Base-by-base conservation (phyloP, 2,113 vertebrate genomes). In the Microcebus murinus region DNA sequence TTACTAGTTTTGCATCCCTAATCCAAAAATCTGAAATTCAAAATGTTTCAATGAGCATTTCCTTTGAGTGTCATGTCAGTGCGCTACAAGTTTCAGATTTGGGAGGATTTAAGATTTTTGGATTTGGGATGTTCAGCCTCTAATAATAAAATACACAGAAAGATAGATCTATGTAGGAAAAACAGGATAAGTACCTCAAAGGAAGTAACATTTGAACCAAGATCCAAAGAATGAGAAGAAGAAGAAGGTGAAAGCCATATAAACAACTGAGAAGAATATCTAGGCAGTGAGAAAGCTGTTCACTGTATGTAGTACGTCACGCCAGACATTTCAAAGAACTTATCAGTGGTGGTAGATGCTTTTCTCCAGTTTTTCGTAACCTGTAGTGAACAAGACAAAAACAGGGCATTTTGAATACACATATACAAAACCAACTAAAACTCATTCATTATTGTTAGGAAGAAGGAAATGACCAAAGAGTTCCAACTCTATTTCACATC, bases 321-420 rank as follows among this genome's bases (percentile, higher is more conserved):
- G 8, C 21, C 27, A 68, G 45, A 70, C n/a, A 61, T 91, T 86
- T 61, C 77, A 39, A 61, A 80, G 15, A 84, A 71, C 39, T 70
- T 52, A 27, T 76, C 70, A 42, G 1, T 36, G 36, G 36, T 82
- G 50, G 45, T 50, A 73, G 57, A 36, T 39, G 14, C 59, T 80
- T 89, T 84, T 71, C 76, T 92, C 71, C 29, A 86, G 48, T 71
- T 85, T 23, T 93, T 79, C 57, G 23, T 84, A 83, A 74, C 36
- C n/a, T 50, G 8, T 29, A 34, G 27, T 74, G 57, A 27, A 45
- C 20, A 55, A 63, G 48, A 50, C 15, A 45, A 88, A 61, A 42
- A 48, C 15, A 3, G 20, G 31, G 15, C 55, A 27, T 3, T 84
- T 92, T 74, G n/a, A 67, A 57, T 52, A 50, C 34, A 34, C 14